Evolutionary conservation across 2,797 vertebrate species (phyloP), one percentile per base, ranked within the genome.

Genomic region (Helostoma temminkii): DNA sequence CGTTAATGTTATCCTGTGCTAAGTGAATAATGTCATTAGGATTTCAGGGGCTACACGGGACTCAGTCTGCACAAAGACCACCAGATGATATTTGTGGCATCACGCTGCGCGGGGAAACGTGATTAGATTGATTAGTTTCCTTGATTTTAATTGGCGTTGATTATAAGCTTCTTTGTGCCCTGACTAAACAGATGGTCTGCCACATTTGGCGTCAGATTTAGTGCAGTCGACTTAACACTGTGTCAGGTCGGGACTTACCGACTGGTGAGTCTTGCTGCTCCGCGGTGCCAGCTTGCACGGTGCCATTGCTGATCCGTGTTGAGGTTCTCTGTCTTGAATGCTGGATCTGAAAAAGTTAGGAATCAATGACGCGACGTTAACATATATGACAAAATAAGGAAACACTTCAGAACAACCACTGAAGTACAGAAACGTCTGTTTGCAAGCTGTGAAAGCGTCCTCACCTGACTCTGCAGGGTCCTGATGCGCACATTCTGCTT

Each of bases 401-500:
- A 34, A 48, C 0, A 26, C 0, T 0, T 3, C 1, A n/a, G 1
- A 5, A n/a, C 0, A 34, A 11, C 8, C 11, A 6, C 6, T 14
- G 0, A 1, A 11, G 6, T 18, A 14, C 24, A 28, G 10, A 11
- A 5, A 6, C 1, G 16, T 16, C 8, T 1, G 11, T 21, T 16
- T 26, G 12, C 10, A 7, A 2, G 9, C 5, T 28, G 24, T 43
- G 11, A 28, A 21, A 16, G 3, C 18, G 3, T 45, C 14, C 72
- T 68, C 83, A 99, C 97, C 93, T 97, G 96, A 81, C 87, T 96
- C 71, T 98, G 97, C 37, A 99, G 88, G 9, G 91, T 95, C 78
- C 96, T 93, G 57, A 99, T 96, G 80, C 95, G 95, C 70, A 96
- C 71, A 15, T 95, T 97, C 82, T 98, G 97, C 76, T 99, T 99